These are phyloP conservation scores for Bombyx huttoni DNA, from an alignment of 2,888 invertebrate species.

Conservation along the genomic window DNA sequence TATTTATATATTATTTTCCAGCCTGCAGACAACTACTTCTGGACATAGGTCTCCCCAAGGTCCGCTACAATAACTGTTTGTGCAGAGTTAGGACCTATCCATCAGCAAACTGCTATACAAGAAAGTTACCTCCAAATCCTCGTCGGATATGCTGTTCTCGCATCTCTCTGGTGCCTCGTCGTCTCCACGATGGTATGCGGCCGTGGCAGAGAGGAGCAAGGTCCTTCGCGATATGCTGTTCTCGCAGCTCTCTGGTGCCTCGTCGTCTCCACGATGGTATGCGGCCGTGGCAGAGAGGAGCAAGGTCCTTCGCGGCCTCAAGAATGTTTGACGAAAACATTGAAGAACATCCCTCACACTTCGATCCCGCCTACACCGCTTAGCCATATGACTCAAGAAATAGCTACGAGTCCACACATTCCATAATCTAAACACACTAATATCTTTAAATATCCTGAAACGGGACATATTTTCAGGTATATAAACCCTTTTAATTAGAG, in stretches of 20 bases:
- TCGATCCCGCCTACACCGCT: slow-evolving; percentile 41
- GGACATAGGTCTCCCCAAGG: too few species aligned
- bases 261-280: slow-evolving; percentile 31
- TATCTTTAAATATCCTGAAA: slow-evolving; percentile 39
- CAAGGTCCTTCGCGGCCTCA: slow-evolving; percentile 41
- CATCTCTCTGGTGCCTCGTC: slow-evolving; percentile 23
- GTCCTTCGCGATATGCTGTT: slow-evolving; percentile 41
- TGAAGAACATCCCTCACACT: slow-evolving; percentile 48
- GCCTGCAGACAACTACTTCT: too few species aligned
- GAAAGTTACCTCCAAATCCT: slow-evolving; percentile 42
- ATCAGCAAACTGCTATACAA: neutral
- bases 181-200: slow-evolving; percentile 39
- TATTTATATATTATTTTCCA: too few species aligned
- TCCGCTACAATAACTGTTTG: too few species aligned
- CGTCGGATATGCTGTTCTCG: slow-evolving; percentile 40
- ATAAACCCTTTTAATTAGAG: slow-evolving; percentile 15
- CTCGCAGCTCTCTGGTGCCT: slow-evolving; percentile 21
- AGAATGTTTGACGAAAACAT: slow-evolving; percentile 42
- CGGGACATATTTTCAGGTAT: slow-evolving; percentile 30
- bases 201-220: slow-evolving; percentile 47
- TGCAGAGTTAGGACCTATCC: too few species aligned
- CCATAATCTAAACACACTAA: slow-evolving; percentile 40
- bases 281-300: slow-evolving; percentile 53
- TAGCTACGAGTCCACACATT: slow-evolving; percentile 44
- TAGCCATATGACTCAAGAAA: slow-evolving; percentile 39